Base-by-base conservation (phyloP, 53 echinoderm and acorn worm genomes). In the Arbacia lixula region DNA sequence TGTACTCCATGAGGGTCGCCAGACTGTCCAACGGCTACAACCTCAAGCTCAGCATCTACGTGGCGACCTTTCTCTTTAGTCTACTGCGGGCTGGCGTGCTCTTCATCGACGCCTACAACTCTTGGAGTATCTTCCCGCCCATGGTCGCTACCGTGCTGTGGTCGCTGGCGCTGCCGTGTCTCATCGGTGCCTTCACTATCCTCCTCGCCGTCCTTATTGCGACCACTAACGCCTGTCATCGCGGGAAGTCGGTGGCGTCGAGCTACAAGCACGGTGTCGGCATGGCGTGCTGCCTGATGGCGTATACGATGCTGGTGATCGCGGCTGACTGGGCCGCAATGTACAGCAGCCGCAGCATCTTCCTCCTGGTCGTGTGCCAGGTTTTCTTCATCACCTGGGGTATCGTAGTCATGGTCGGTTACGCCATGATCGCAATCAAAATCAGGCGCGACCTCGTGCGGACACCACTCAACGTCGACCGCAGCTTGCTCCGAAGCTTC, bases 321-420 rank as follows among this genome's bases (percentile, higher is more conserved):
- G 28, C 61, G 5, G 57, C 64, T 12, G 72, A 72, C 36, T 62
- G 56, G 58, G 72, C 62, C n/a, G 72, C 73, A 36, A 43, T 60
- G 79, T 78, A 39, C 79, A 78, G 79, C 35, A 14, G 60, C 19
- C 58, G 43, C 52, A 58, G 73, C 52, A 61, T 71, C 19, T 84
- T 88, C n/a, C 85, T 91, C 54, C 58, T 85, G 35, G 40, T 91
- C 53, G 42, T 89, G 9, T 79, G 78, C 35, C 90, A 77, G 26
- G 37, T 89, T 4, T 38, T 91, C 67, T 91, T 91, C 51, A 84
- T 76, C 34, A 46, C 86, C 37, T 93, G 93, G 93, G 87, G 87
- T 10, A 67, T 63, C 28, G 35, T 84, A 21, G 89, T 93, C 58
- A 93, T 93, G 93, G 67, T 90, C 21, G 93, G 93, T 12, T 93